These are phyloP conservation scores for Hermetia illucens DNA, from an alignment of 1,140 invertebrate species.

Conservation along the genomic window DNA sequence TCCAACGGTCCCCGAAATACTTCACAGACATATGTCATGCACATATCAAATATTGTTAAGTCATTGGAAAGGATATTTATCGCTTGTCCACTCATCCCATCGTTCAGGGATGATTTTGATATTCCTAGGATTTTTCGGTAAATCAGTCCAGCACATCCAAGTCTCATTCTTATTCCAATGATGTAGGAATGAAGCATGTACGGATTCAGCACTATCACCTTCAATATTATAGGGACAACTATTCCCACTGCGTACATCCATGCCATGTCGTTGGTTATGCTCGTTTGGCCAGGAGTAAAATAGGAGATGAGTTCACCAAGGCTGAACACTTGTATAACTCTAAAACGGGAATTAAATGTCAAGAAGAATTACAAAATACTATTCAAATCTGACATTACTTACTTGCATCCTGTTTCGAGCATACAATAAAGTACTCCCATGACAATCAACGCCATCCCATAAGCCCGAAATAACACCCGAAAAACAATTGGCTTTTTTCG, in stretches of 20 bases:
- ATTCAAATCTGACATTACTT: too few relatives aligned
- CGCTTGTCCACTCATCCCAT: slow-evolving; percentile 69
- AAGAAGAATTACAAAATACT: neutral
- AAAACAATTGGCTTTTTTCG: too few relatives aligned
- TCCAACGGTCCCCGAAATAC: slow-evolving; percentile 62
- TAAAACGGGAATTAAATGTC: slow-evolving; percentile 31
- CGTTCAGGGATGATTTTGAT: slow-evolving; percentile 49
- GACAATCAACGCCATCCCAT: too few relatives aligned
- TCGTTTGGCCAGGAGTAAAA: slow-evolving; percentile 38
- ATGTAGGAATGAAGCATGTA: slow-evolving; percentile 60
- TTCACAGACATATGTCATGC: slow-evolving; percentile 48
- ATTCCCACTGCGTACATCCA: slow-evolving; percentile 56
- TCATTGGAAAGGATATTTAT: slow-evolving; percentile 83
- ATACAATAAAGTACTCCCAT: too few relatives aligned
- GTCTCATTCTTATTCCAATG: slow-evolving; percentile 57
- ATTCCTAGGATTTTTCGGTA: slow-evolving; percentile 63
- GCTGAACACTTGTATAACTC: slow-evolving; percentile 52
- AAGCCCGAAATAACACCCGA: too few relatives aligned
- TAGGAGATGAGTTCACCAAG: slow-evolving; percentile 52
- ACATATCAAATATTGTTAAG: slow-evolving; percentile 53
- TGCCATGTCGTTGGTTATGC: slow-evolving; percentile 36
- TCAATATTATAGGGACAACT: slow-evolving; percentile 44
- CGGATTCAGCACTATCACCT: slow-evolving; percentile 58
- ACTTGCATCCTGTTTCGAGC: too few relatives aligned
- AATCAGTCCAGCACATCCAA: slow-evolving; percentile 65